These are phyloP conservation scores for Trachymyrmex cornetzi DNA, from an alignment of 1,140 invertebrate species.

Conservation along the genomic window DNA sequence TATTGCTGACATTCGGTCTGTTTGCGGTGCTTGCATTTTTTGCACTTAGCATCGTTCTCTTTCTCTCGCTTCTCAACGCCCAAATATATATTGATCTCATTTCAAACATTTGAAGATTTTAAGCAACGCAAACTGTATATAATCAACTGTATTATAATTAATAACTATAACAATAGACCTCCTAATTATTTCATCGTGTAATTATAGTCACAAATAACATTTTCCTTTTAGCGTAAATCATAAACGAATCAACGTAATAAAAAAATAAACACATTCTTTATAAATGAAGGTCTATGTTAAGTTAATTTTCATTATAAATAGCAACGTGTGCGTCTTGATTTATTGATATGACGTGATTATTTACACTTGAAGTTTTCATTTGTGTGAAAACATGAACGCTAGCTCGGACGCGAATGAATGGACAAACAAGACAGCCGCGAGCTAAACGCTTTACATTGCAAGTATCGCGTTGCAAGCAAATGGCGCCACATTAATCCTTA, in stretches of 20 bases:
- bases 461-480: background rate
- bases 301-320: background rate
- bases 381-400: background rate
- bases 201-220: no score
- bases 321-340: background rate
- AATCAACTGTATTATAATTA: no score
- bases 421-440: background rate
- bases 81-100: no score
- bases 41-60: no score
- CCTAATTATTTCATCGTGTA: no score
- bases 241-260: background rate
- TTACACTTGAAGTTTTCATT: background rate
- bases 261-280: background rate
- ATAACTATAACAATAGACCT: no score
- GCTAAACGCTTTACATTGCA: background rate
- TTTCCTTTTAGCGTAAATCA: background rate
- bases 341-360: background rate
- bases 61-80: no score
- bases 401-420: background rate
- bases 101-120: no score
- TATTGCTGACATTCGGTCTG: no score
- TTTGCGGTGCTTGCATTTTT: no score
- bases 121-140: no score
- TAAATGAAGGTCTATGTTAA: background rate
- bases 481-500: constrained; percentile 35